Base-by-base conservation (phyloP, 2,113 vertebrate genomes). In the Clarias magur region DNA sequence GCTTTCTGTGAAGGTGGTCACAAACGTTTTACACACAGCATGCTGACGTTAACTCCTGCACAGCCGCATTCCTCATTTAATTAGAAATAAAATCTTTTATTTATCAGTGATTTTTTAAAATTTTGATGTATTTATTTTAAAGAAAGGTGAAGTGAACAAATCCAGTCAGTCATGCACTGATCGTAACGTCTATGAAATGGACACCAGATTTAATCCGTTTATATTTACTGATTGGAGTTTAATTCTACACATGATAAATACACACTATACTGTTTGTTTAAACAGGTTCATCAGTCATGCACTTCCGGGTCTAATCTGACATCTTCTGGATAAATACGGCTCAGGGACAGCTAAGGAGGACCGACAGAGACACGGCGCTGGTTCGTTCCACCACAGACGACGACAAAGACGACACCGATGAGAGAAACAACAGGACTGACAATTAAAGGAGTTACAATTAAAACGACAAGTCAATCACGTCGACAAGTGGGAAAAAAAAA, bases 1-100 rank as follows among this genome's bases (percentile, higher is more conserved):
- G 97, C 97, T 98, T 97, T 99, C 98, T 99, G 98, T 97, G 97
- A 97, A 99, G 97, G 97, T 98, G 97, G 97, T 97, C 96, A 98
- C 96, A 98, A 97, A 95, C 93, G 94, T 96, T 95, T 95, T 95
- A 96, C 94, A 95, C 94, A 95, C 94, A 96, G 72, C 59, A 62
- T 73, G 94, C 81, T 92, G 89, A 91, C 87, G 92, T 90, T 84
- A 87, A 90, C 91, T 89, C 87, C 25, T 81, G 88, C 68, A 85
- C 72, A 73, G 73, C 84, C 83, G 85, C 68, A 91, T 67, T 86
- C 86, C 89, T 90, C 87, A 62, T 17, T 81, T 56, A 81, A 65
- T 56, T 60, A 57, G 11, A 34, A 72, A 62, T 59, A 9, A 23
- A 65, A 85, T 67, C 42, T 57, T 76, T 21, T 23, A 25, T 72